Percentiles rank a stretch among this genome's conserved stretches.
Evolutionary conservation across 2,797 vertebrate genomes (phyloP).

Genomic region (Mergus octosetaceus): DNA sequence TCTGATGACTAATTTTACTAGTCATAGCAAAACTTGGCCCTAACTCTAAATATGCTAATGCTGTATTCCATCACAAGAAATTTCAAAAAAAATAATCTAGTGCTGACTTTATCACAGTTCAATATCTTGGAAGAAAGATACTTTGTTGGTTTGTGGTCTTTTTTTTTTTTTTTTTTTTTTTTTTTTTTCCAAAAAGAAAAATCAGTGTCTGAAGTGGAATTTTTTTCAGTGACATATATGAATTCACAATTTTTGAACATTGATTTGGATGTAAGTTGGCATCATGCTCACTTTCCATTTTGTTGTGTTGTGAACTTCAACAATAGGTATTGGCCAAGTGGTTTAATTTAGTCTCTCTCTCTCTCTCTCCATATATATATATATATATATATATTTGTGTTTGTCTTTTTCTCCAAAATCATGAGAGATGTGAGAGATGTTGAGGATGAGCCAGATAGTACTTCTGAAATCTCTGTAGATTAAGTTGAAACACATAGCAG

Average conservation of each 20-base stretch:
- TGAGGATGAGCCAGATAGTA: not conserved
- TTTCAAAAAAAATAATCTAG: not conserved
- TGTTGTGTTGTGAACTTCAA: not conserved
- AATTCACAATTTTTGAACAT: not conserved
- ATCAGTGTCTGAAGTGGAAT: not conserved
- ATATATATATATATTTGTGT: not conserved
- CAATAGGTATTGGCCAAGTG: not conserved
- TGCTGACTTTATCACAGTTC: not conserved
- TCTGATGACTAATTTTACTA: not conserved
- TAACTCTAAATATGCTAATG: not conserved
- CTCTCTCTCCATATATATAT: too few relatives aligned
- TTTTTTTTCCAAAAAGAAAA: not conserved
- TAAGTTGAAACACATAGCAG: not conserved
- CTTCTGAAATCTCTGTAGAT: not conserved
- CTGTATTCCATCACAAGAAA: not conserved
- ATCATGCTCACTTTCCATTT: not conserved
- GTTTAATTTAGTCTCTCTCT: not conserved
- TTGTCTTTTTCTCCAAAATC: not conserved
- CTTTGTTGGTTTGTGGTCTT: not conserved
- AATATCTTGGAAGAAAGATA: not conserved
- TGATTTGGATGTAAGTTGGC: not conserved
- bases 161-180: not conserved
- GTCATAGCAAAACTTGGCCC: not conserved
- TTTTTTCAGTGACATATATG: not conserved
- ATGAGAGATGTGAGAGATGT: not conserved